A percentile compares a stretch with the other conserved stretches of the same genome.
These are phyloP conservation scores for Pristionchus mayeri DNA, from an alignment of 2,888 invertebrate species.

Conservation along the genomic window DNA sequence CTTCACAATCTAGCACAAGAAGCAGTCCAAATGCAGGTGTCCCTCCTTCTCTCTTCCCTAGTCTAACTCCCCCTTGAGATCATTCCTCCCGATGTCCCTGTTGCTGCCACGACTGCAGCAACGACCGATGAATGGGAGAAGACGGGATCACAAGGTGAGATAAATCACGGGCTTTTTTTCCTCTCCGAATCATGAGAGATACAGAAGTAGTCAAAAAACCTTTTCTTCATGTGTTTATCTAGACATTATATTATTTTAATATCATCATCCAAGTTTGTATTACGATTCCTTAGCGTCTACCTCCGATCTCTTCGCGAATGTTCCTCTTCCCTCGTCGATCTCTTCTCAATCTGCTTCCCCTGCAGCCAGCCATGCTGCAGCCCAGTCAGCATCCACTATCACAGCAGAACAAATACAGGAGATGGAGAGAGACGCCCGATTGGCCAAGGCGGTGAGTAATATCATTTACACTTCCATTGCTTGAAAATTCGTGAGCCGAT, in stretches of 20 bases:
- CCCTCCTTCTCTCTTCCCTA: not conserved
- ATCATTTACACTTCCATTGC: too few relatives aligned
- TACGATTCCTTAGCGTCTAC: not conserved
- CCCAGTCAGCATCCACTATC: not conserved
- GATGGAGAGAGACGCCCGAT: conserved; percentile 8
- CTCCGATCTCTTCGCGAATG: not conserved
- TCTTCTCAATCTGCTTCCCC: not conserved
- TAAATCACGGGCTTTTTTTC: not conserved
- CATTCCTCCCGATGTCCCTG: not conserved
- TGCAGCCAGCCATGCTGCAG: not conserved
- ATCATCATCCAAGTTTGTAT: too few relatives aligned
- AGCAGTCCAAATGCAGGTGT: not conserved
- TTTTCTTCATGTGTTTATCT: not conserved
- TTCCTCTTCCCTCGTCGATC: not conserved
- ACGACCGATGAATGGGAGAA: conserved; percentile 30
- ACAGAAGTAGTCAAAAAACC: not conserved
- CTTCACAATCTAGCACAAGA: conserved; percentile 29
- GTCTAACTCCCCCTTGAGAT: not conserved
- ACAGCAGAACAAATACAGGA: conserved; percentile 22
- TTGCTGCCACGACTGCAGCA: not conserved
- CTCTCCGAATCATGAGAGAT: not conserved
- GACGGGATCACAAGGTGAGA: not conserved
- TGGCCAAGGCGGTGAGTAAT: not conserved
- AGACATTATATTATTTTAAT: too few relatives aligned
- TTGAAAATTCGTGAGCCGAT: too few relatives aligned